A percentile compares a stretch with the other conserved stretches of the same genome.
phyloP scores from a whole-genome alignment of 2,113 vertebrate genomes.

The Todiramphus chloris region DNA sequence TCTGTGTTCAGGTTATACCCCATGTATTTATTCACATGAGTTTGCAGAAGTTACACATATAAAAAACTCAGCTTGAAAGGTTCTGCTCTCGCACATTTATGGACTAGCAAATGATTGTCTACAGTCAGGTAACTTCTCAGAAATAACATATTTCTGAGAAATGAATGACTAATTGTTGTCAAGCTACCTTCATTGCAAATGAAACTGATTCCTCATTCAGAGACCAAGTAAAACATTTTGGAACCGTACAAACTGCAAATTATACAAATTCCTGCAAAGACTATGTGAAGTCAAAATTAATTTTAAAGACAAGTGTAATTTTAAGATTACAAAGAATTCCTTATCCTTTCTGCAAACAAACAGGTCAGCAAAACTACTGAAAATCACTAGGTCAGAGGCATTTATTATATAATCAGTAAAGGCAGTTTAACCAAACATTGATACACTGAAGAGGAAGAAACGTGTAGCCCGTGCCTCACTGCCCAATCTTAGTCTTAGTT shows the following conservation, averaged over 20 bases:
- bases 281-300: background rate
- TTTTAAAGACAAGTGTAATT: background rate
- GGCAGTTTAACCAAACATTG: background rate
- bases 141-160: background rate
- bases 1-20: background rate
- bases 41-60: background rate
- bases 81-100: background rate
- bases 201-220: background rate
- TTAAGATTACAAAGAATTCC: background rate
- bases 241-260: background rate
- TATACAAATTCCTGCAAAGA: background rate
- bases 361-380: background rate
- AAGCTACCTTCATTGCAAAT: background rate
- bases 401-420: background rate
- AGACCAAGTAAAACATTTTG: background rate
- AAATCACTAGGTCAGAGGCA: background rate
- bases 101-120: background rate
- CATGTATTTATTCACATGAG: accelerated
- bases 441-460: background rate
- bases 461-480: background rate
- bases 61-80: background rate
- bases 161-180: background rate
- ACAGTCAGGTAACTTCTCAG: background rate
- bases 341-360: background rate
- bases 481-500: background rate